Percentiles rank a stretch among this genome's conserved stretches.
Conservation (phyloP, 2,113 vertebrate genomes). For the Corythoichthys haematopterus region DNA sequence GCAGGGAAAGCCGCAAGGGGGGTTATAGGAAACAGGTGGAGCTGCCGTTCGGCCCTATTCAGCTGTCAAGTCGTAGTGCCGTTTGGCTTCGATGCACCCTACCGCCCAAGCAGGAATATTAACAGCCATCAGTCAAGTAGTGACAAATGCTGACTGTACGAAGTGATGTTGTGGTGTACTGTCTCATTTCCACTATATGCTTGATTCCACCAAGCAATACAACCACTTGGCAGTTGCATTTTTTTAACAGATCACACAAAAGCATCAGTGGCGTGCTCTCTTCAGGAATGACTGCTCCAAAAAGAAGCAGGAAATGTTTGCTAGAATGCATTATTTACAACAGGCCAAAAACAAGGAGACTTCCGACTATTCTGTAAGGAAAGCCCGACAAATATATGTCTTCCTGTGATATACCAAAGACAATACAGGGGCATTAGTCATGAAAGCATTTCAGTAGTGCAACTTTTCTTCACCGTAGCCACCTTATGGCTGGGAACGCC, state of each 20-base stretch:
- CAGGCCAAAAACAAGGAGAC: background rate
- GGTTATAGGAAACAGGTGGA: constrained; percentile 9
- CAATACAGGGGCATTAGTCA: background rate
- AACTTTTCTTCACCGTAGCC: background rate
- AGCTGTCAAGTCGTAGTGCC: background rate
- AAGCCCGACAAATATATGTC: background rate
- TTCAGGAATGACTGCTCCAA: background rate
- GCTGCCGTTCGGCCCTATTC: background rate
- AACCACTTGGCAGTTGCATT: background rate
- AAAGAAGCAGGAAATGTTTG: constrained; percentile 3
- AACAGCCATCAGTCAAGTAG: background rate
- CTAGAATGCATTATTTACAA: background rate
- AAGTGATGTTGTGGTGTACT: background rate
- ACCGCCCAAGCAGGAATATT: background rate
- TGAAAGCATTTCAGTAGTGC: background rate
- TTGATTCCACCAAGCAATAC: background rate
- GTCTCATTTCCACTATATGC: background rate
- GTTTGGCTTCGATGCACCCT: background rate
- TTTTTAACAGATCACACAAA: background rate
- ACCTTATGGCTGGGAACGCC: background rate
- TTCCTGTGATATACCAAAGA: background rate
- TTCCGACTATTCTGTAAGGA: constrained; percentile 3
- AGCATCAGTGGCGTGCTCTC: background rate
- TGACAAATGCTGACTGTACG: background rate
- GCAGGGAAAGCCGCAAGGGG: background rate